Evolutionary conservation across 2,113 vertebrate species (phyloP), one percentile per base, ranked within the genome.

Genomic region (Ardeotis arabs): DNA sequence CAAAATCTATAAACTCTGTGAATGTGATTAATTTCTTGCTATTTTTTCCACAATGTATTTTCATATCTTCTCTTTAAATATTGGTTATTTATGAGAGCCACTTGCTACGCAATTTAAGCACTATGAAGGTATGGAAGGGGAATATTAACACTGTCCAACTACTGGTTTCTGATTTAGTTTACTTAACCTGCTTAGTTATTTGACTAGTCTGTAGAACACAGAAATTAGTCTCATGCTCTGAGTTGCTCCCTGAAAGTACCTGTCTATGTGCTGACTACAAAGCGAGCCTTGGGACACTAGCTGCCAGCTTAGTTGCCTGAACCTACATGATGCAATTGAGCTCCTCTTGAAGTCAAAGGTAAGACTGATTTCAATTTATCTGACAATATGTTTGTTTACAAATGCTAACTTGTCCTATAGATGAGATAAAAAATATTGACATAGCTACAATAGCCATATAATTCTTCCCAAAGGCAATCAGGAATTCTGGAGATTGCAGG

Each of bases 301-400:
- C 79, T 88, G 79, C 50, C 76, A 86, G 0, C n/a, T 29, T 55
- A 25, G 49, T 37, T 86, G 41, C 72, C 75, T 84, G 64, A 50
- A 74, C 55, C 41, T 90, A 18, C 33, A 44, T 20, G 29, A 68
- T 91, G 39, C 19, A 87, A 27, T 12, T 80, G 85, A 88, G 35
- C 29, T 93, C 15, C 16, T 90, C 44, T 56, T 90, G 68, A 94
- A 96, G 52, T 86, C 72, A 89, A 72, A 88, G 59, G 28, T 73
- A 91, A 83, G 73, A 72, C 52, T 58, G 72, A 89, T 89, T 92
- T 72, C 68, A 86, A 74, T 78, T 87, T 92, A 20, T 67, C 23
- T 67, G 56, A 87, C 59, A 81, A 78, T 86, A 89, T 63, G 68
- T 86, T 95, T 92, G 59, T 95, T 95, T 95, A 93, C 76, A 95